Evolutionary conservation across 1,140 invertebrate species (phyloP).

Genomic region (Trichoplusia ni): DNA sequence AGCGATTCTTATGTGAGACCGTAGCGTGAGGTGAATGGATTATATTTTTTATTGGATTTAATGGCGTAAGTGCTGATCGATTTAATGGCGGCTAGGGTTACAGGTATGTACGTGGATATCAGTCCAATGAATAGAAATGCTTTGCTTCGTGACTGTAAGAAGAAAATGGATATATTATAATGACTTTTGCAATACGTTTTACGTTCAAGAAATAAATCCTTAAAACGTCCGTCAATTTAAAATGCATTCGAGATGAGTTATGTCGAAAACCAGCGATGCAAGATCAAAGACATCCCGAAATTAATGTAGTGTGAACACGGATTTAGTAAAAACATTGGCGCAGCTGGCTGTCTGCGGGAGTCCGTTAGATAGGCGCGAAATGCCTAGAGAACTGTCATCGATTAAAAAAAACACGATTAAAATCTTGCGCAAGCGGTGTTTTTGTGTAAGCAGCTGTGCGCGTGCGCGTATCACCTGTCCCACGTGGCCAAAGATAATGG

Average conservation of each 20-base stretch:
- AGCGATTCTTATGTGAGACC: constrained; percentile 44
- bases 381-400: constrained; percentile 69
- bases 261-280: neutral
- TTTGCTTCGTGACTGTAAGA: no score
- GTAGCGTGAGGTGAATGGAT: constrained; percentile 47
- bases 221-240: no score
- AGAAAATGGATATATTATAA: no score
- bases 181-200: neutral
- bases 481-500: constrained; percentile 73
- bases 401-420: constrained; percentile 70
- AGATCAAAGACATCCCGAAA: constrained; percentile 10
- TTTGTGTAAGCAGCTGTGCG: constrained; percentile 68
- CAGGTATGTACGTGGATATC: no score
- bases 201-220: no score
- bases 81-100: neutral
- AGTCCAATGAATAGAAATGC: no score
- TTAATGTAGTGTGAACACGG: constrained; percentile 31
- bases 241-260: no score
- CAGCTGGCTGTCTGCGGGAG: constrained; percentile 52
- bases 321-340: constrained; percentile 38
- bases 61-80: constrained; percentile 4
- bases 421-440: constrained; percentile 72
- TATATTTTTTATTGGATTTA: constrained; percentile 15
- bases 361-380: constrained; percentile 62
- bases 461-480: constrained; percentile 72